Base-by-base conservation (phyloP, 92 coral and sea anemone genomes). In the Scolanthus callimorphus region DNA sequence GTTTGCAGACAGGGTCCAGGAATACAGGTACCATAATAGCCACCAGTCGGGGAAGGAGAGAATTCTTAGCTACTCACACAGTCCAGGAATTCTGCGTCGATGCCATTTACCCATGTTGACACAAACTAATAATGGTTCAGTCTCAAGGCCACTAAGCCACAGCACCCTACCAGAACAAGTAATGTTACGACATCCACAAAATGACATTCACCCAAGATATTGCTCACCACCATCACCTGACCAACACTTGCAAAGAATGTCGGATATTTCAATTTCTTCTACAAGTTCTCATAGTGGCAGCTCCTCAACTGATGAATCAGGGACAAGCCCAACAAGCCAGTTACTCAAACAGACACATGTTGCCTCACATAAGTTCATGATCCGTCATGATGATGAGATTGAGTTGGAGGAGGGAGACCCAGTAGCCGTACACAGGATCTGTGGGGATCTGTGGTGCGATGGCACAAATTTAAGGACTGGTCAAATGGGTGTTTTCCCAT, bases 401-500 rank as follows among this genome's bases (percentile, higher is more conserved):
- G 57, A 62, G 23, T 69, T 94, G 27, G 86, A 88, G 2, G 59
- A 73, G 11, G 99, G 99, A 4, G 99, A 94, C 74, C 83, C 99
- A 11, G 66, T 94, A 29, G 70, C 59, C 39, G 90, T 94, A 17
- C 62, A 63, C 58, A 77, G 64, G 62, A 72, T 67, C 48, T 73
- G 71, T 43, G 94, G 84, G 60, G 99, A 94, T 73, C 60, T 85
- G 46, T 94, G 99, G 99, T 94, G 63, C 55, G 94, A 88, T 51
- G 99, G 99, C 17, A 70, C 71, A 26, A 88, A 88, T 53, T 43
- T 90, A 27, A 70, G 85, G 48, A 85, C 95, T 17, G 95, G 97
- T 11, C 69, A 70, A 25, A 44, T 55, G 17, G 97, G 97, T 11
- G 59, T 86, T 19, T 90, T 90, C 49, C 97, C 97, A 0, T 81